phyloP scores from a whole-genome alignment of 2,888 invertebrate genomes.

The Hoplodrina blanda region DNA sequence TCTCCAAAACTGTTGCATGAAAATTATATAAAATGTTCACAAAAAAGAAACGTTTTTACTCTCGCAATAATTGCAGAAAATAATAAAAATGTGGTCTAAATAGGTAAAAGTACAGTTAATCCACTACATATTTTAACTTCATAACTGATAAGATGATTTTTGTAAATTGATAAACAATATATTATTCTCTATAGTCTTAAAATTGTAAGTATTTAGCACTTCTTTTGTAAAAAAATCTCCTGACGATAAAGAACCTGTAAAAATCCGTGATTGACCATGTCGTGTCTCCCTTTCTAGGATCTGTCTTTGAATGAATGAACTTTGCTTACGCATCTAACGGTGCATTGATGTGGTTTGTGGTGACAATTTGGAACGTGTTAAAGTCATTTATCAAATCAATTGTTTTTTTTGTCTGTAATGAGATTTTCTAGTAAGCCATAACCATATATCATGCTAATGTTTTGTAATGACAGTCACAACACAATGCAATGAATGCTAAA shows the following conservation, averaged over 20 bases:
- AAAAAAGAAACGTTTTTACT: too few species aligned
- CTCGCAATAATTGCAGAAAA: too few species aligned
- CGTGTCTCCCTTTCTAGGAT: constrained; percentile 26
- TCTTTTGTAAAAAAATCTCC: not conserved
- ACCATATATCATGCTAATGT: constrained; percentile 49
- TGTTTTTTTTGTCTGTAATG: constrained; percentile 42
- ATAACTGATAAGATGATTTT: not conserved
- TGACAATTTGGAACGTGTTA: constrained; percentile 40
- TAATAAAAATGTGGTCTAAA: too few species aligned
- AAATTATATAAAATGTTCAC: too few species aligned
- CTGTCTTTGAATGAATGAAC: constrained; percentile 52
- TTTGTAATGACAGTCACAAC: constrained; percentile 38
- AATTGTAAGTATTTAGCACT: not conserved
- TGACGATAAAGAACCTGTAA: not conserved
- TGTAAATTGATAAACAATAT: not conserved
- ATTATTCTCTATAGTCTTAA: not conserved
- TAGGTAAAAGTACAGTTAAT: not conserved
- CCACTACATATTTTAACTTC: not conserved
- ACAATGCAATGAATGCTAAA: constrained; percentile 46
- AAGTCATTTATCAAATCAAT: constrained; percentile 53
- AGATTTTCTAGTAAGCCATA: constrained; percentile 39
- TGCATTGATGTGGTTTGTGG: constrained; percentile 25
- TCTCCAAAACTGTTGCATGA: not conserved
- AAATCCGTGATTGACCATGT: constrained; percentile 17
- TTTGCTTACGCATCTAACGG: constrained; percentile 52